phyloP scores from a whole-genome alignment of 1,140 invertebrate species.

The Bombus soroeensis region DNA sequence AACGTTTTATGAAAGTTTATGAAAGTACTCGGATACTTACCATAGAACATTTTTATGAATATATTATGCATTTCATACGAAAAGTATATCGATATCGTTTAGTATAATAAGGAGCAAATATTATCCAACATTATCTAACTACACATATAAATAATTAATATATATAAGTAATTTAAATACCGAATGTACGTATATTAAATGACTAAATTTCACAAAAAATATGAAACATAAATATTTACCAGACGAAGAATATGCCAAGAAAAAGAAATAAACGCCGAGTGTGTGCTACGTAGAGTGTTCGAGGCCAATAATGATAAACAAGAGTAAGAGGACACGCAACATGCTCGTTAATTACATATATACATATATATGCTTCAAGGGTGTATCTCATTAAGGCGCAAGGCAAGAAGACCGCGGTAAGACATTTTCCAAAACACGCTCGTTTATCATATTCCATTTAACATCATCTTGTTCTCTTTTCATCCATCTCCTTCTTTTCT shows the following conservation, averaged over 20 bases:
- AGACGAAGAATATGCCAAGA: neutral
- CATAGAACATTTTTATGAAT: no score
- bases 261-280: neutral
- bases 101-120: no score
- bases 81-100: no score
- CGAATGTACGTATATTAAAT: no score
- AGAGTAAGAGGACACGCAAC: slow-evolving; percentile 3
- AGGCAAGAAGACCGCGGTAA: neutral
- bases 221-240: neutral
- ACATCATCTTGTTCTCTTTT: neutral
- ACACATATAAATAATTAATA: no score
- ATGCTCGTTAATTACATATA: slow-evolving; percentile 20
- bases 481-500: neutral
- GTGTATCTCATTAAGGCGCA: slow-evolving; percentile 14
- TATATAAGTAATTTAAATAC: no score
- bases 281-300: neutral
- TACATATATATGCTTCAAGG: slow-evolving; percentile 7
- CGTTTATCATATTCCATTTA: slow-evolving; percentile 18
- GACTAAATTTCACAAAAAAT: neutral
- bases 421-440: slow-evolving; percentile 33
- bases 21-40: no score
- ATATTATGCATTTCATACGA: no score
- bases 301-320: slow-evolving; percentile 18
- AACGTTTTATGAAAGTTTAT: no score
- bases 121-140: no score